A percentile compares a stretch with the other conserved stretches of the same genome.
Conservation (phyloP, 1,140 invertebrate genomes). For the Brachionus sp. region DNA sequence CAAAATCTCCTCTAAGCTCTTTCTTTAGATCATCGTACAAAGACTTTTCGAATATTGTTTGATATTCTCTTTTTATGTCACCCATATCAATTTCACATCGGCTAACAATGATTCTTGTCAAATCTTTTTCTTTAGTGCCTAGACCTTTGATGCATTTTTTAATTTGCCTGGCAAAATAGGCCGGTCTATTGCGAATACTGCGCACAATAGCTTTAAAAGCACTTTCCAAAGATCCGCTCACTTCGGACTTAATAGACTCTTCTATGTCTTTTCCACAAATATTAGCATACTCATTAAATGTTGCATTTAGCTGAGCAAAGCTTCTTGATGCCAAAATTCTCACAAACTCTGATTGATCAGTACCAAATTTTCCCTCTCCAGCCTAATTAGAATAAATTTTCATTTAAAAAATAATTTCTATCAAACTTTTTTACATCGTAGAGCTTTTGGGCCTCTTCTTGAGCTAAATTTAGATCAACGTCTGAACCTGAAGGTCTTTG, state of each 20-base stretch:
- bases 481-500: neutral
- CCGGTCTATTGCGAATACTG: neutral
- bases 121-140: constrained; percentile 37
- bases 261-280: constrained; percentile 21
- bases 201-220: constrained; percentile 1
- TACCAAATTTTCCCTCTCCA: constrained; percentile 16
- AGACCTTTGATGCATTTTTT: neutral
- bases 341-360: constrained; percentile 13
- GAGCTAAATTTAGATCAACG: neutral
- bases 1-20: constrained; percentile 36
- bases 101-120: constrained; percentile 35
- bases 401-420: neutral
- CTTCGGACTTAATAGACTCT: neutral
- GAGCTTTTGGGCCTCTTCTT: neutral
- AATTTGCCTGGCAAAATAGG: constrained; percentile 24
- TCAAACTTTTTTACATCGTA: neutral
- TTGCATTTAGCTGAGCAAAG: constrained; percentile 16
- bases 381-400: constrained; percentile 43
- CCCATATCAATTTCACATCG: constrained; percentile 40
- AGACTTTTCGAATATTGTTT: neutral
- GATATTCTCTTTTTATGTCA: constrained; percentile 35
- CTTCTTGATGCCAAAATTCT: constrained; percentile 24
- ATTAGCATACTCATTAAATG: constrained; percentile 28
- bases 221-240: neutral
- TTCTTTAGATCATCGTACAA: constrained; percentile 20